phyloP scores from a whole-genome alignment of 1,140 invertebrate species.

The Popillia japonica region DNA sequence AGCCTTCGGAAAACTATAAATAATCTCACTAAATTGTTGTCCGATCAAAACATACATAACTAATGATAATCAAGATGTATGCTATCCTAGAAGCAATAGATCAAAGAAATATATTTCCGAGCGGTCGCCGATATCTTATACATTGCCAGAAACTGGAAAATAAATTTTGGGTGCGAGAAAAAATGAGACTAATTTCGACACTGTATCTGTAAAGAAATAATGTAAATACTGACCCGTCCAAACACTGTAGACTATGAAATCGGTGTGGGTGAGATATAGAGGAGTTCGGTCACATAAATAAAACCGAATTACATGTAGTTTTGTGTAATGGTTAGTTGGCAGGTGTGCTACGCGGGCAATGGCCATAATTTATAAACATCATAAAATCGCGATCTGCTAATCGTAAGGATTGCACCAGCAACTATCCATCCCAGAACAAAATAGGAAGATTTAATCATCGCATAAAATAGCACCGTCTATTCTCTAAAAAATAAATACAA shows the following conservation, averaged over 20 bases:
- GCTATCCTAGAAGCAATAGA: background rate
- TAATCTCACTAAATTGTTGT: background rate
- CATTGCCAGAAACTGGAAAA: conserved; percentile 20
- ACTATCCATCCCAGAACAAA: background rate
- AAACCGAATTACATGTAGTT: conserved; percentile 32
- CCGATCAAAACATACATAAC: background rate
- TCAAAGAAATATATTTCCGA: background rate
- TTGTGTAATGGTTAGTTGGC: conserved; percentile 26
- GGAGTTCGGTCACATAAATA: conserved; percentile 29
- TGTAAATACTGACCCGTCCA: conserved; percentile 33
- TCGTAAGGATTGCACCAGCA: conserved; percentile 20
- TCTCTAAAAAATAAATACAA: background rate
- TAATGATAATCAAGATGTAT: background rate
- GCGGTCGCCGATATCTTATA: background rate
- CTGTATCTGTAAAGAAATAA: conserved; percentile 5
- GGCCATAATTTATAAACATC: conserved; percentile 35
- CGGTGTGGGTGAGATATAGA: conserved; percentile 32
- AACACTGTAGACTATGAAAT: conserved; percentile 9
- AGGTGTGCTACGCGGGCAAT: conserved; percentile 32
- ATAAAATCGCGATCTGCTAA: conserved; percentile 35
- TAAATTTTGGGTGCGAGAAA: background rate
- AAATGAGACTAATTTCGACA: conserved; percentile 34
- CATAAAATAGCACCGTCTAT: conserved; percentile 11
- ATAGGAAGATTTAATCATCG: conserved; percentile 27
- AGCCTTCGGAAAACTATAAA: background rate